Percentiles rank a stretch among this genome's conserved stretches.
phyloP scores from a whole-genome alignment of 1,140 invertebrate genomes.

The Zaprionus capensis region DNA sequence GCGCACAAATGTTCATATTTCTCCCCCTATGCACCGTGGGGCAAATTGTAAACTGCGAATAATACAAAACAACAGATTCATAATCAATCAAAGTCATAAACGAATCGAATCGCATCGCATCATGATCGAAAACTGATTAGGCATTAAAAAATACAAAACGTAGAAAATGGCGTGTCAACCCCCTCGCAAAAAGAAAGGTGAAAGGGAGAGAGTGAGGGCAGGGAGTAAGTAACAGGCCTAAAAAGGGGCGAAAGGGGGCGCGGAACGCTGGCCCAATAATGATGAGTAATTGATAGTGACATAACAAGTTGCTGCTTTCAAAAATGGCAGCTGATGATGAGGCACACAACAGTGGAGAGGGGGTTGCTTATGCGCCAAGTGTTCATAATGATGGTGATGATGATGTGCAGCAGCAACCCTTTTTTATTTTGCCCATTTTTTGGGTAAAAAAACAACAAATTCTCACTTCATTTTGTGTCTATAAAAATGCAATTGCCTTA shows the following conservation, averaged over 20 bases:
- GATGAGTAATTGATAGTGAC: conserved; percentile 83
- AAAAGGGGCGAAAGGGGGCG: conserved; percentile 51
- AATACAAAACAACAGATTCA: conserved; percentile 64
- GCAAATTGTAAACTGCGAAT: conserved; percentile 19
- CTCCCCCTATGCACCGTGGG: neutral
- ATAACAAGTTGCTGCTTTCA: conserved; percentile 55
- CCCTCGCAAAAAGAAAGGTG: conserved; percentile 21
- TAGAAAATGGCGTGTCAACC: conserved; percentile 60
- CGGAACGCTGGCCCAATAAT: conserved; percentile 51
- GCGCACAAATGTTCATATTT: conserved; percentile 75
- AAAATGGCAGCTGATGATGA: conserved; percentile 46
- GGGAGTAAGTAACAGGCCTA: conserved; percentile 10
- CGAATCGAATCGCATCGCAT: conserved; percentile 61
- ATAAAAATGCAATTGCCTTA: conserved; percentile 71
- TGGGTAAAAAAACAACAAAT: conserved; percentile 58
- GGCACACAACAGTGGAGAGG: conserved; percentile 21
- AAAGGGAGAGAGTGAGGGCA: neutral
- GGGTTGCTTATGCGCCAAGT: conserved; percentile 56
- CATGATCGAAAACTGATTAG: conserved; percentile 45
- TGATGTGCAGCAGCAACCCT: conserved; percentile 57
- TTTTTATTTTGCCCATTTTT: conserved; percentile 45
- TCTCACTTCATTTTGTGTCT: conserved; percentile 71
- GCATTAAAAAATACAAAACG: conserved; percentile 43
- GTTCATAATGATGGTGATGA: conserved; percentile 78
- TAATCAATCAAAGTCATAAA: conserved; percentile 83